Evolutionary conservation across 2,113 vertebrate genomes (phyloP).

Genomic region (Urocitellus parryii): DNA sequence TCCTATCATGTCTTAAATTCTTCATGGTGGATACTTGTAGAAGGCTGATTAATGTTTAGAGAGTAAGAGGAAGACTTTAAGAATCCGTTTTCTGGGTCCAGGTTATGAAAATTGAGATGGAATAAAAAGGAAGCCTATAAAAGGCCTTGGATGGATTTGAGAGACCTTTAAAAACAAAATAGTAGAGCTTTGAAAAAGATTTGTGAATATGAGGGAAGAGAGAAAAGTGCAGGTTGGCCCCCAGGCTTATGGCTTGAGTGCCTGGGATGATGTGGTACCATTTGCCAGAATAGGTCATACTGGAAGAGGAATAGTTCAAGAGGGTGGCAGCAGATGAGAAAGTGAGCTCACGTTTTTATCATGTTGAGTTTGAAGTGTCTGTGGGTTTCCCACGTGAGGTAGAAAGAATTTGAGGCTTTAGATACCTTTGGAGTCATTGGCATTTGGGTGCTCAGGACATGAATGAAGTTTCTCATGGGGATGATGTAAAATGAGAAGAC

Average conservation of each 20-base stretch:
- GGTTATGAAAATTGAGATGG: constrained; percentile 4
- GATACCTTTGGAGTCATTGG: not conserved
- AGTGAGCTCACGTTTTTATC: not conserved
- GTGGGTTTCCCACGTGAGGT: not conserved
- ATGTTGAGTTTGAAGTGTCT: not conserved
- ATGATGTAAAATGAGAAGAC: not conserved
- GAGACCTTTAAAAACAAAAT: constrained; percentile 28
- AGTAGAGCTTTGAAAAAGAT: not conserved
- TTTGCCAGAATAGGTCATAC: not conserved
- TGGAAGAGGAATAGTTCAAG: not conserved
- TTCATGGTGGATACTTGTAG: not conserved
- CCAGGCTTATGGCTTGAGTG: not conserved
- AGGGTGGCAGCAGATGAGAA: not conserved
- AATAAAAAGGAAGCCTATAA: constrained; percentile 5
- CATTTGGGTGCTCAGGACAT: not conserved
- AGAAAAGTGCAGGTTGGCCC: not conserved
- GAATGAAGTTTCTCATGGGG: not conserved
- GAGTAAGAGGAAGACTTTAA: not conserved
- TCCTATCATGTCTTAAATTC: constrained; percentile 27
- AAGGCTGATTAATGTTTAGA: not conserved
- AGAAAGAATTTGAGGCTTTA: not conserved
- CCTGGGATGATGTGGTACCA: not conserved
- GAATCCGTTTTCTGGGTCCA: constrained; percentile 6
- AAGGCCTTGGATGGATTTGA: constrained; percentile 7
- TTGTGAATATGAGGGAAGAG: not conserved